Evolutionary conservation across 2,113 vertebrate genomes (phyloP).

Genomic region (Dolichotis patagonum): DNA sequence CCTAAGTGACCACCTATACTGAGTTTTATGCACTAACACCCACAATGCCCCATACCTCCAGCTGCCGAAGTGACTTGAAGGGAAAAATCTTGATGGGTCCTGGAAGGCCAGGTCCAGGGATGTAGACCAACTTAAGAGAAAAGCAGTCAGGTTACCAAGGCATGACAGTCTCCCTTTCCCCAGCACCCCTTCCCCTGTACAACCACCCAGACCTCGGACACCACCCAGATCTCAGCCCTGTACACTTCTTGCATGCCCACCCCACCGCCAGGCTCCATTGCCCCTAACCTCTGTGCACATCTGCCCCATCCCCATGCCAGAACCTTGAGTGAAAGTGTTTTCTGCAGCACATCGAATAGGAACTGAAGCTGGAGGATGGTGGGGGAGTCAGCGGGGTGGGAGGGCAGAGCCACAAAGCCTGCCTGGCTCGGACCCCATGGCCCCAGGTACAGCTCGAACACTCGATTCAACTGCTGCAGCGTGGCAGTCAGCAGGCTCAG

Average conservation of each 20-base stretch:
- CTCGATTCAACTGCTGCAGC: conserved; percentile 92
- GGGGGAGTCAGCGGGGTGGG: conserved; percentile 93
- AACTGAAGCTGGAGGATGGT: conserved; percentile 95
- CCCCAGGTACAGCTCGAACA: conserved; percentile 94
- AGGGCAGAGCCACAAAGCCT: conserved; percentile 95
- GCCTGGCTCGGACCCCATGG: conserved; percentile 91
- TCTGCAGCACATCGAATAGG: conserved; percentile 96
- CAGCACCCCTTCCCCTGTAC: not conserved
- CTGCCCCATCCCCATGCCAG: not conserved
- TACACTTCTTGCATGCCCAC: not conserved
- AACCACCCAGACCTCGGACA: not conserved
- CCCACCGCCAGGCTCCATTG: not conserved
- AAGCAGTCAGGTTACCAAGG: conserved; percentile 32
- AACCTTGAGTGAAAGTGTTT: conserved; percentile 95
- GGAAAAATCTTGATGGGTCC: conserved; percentile 95
- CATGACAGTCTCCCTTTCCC: not conserved
- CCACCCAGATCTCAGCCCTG: not conserved
- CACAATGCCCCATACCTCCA: conserved; percentile 89
- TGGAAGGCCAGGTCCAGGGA: conserved; percentile 86
- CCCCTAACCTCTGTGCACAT: not conserved
- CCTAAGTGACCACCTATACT: not conserved
- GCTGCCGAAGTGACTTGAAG: conserved; percentile 94
- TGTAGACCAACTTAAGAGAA: conserved; percentile 91
- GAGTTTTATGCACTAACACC: not conserved
- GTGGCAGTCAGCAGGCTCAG: conserved; percentile 91